Conservation (phyloP, 2,888 invertebrate species). For the Sericinus montela region DNA sequence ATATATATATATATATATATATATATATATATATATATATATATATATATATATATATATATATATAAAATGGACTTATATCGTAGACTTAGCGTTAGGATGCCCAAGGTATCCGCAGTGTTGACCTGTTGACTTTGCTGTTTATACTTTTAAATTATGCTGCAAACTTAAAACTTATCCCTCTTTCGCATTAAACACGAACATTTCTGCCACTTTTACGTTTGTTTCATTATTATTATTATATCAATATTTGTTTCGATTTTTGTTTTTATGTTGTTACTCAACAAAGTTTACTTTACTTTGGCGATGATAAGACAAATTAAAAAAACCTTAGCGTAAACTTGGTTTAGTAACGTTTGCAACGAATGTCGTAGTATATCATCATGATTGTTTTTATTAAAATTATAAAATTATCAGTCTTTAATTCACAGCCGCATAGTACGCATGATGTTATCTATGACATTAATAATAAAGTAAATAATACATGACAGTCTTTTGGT, state of each 20-base stretch:
- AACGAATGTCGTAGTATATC: constrained; percentile 31
- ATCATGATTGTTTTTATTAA: constrained; percentile 29
- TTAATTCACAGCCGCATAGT: constrained; percentile 29
- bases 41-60: constrained; percentile 25
- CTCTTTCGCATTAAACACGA: constrained; percentile 51
- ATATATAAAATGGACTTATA: constrained; percentile 65
- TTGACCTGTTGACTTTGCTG: constrained; percentile 67
- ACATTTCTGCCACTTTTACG: constrained; percentile 31
- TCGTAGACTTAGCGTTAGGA: constrained; percentile 74
- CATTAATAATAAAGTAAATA: constrained; percentile 5
- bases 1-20: constrained; percentile 38
- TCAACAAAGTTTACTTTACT: constrained; percentile 32
- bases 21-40: constrained; percentile 47
- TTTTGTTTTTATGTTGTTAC: constrained; percentile 26
- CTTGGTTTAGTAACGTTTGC: constrained; percentile 15
- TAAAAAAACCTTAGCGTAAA: too few relatives aligned
- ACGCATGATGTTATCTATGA: constrained; percentile 39
- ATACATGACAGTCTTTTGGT: constrained; percentile 21
- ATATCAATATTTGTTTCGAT: constrained; percentile 12
- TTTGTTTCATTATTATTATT: constrained; percentile 13
- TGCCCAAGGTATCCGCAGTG: constrained; percentile 75
- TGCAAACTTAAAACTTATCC: constrained; percentile 76
- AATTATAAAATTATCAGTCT: constrained; percentile 28
- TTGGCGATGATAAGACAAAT: too few relatives aligned
- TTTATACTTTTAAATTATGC: constrained; percentile 48